Conservation (phyloP, 2,888 invertebrate genomes). For the Dascillus cervinus region DNA sequence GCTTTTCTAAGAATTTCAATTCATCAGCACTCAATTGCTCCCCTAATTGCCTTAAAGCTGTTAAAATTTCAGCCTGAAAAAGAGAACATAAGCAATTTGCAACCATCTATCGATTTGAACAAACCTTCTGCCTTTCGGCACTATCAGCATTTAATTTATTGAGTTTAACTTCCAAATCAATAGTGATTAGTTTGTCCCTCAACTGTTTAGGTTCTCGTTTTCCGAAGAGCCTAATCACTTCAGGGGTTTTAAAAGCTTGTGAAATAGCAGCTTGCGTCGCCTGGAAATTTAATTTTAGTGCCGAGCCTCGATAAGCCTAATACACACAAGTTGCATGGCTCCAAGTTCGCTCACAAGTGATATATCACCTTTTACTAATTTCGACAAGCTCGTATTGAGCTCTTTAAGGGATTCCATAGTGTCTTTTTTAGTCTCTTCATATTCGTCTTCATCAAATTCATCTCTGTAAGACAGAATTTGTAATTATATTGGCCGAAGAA, state of each 20-base stretch:
- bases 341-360: conserved; percentile 58
- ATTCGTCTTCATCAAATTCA: conserved; percentile 56
- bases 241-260: conserved; percentile 66
- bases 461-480: conserved; percentile 47
- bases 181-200: conserved; percentile 49
- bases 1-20: conserved; percentile 44
- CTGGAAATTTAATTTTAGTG: no score
- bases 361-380: conserved; percentile 59
- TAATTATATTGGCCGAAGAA: no score
- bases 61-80: conserved; percentile 44
- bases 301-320: neutral
- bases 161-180: conserved; percentile 54
- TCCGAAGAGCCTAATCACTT: conserved; percentile 65
- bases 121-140: conserved; percentile 47
- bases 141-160: conserved; percentile 48
- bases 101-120: neutral
- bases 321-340: conserved; percentile 56
- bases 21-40: conserved; percentile 45
- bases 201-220: conserved; percentile 60
- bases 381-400: conserved; percentile 55
- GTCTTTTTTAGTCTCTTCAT: conserved; percentile 59
- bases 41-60: conserved; percentile 46
- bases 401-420: conserved; percentile 65
- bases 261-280: conserved; percentile 68
- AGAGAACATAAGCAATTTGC: conserved; percentile 4